Conservation (phyloP, 2,113 vertebrate genomes). For the Gambusia holbrooki region DNA sequence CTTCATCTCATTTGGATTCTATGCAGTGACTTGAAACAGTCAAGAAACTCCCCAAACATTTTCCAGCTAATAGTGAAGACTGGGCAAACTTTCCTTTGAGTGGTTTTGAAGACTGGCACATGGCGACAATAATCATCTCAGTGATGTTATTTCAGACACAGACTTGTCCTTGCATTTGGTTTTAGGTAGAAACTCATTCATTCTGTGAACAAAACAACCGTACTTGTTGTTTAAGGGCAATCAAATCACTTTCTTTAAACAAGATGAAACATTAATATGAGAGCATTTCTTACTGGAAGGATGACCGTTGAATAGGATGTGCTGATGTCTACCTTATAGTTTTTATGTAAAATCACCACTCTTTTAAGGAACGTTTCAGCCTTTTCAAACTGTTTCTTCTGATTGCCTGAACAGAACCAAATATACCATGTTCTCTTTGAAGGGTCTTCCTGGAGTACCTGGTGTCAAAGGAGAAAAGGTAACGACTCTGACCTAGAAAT, state of each 20-base stretch:
- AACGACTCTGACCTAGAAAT: neutral
- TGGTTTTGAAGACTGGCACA: no score
- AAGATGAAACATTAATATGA: neutral
- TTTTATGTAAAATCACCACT: neutral
- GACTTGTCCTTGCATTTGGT: neutral
- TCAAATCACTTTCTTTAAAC: neutral
- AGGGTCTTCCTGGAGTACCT: constrained; percentile 81
- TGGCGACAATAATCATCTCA: no score
- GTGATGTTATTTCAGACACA: no score
- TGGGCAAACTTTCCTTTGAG: no score
- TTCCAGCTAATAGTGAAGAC: no score
- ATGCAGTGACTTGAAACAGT: no score
- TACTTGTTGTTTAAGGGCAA: neutral
- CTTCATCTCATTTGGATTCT: no score
- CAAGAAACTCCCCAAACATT: no score
- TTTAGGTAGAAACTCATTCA: neutral
- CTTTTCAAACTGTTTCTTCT: neutral
- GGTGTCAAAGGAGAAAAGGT: constrained; percentile 89
- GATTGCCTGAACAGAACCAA: neutral
- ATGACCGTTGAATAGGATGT: neutral
- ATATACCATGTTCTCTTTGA: constrained; percentile 4
- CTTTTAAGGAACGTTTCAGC: neutral
- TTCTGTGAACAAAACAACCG: neutral
- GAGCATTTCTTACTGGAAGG: neutral
- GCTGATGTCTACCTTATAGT: neutral